A percentile compares a stretch with the other conserved stretches of the same genome.
phyloP scores from a whole-genome alignment of 2,888 invertebrate genomes.

The Linnaemya vulpina region DNA sequence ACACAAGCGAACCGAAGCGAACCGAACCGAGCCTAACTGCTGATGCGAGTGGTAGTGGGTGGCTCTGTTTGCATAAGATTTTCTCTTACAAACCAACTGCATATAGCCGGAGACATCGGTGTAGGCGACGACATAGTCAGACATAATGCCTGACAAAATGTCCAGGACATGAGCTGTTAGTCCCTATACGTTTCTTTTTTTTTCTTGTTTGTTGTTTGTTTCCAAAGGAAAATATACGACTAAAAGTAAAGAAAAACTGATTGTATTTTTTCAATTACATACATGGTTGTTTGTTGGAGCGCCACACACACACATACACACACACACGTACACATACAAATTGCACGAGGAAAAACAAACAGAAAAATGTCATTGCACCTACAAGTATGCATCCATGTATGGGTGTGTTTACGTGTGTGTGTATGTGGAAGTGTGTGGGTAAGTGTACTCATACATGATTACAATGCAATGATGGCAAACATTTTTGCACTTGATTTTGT shows the following conservation, averaged over 20 bases:
- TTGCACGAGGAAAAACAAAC: constrained; percentile 41
- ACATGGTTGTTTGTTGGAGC: constrained; percentile 47
- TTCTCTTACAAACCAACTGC: constrained; percentile 16
- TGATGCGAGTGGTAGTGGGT: background rate
- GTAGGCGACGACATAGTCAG: constrained; percentile 48
- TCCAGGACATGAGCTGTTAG: constrained; percentile 55
- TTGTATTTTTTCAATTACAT: constrained; percentile 62
- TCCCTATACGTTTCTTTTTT: background rate
- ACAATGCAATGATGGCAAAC: constrained; percentile 65
- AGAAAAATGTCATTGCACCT: constrained; percentile 70
- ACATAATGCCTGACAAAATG: constrained; percentile 60
- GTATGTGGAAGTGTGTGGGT: background rate
- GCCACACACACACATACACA: constrained; percentile 53
- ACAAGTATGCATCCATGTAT: background rate
- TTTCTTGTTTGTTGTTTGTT: constrained; percentile 9
- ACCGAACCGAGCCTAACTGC: constrained; percentile 35
- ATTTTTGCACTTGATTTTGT: constrained; percentile 71
- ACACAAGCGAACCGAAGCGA: constrained; percentile 22
- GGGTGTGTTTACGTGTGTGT: background rate
- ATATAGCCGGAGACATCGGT: constrained; percentile 31
- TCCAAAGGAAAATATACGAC: constrained; percentile 5
- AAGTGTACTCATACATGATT: constrained; percentile 51
- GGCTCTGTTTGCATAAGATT: constrained; percentile 60
- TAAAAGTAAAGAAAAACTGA: constrained; percentile 37
- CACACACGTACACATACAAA: constrained; percentile 56